These are phyloP conservation scores for Pseudomugil tenellus DNA, from an alignment of 2,797 vertebrate genomes.

Conservation along the genomic window DNA sequence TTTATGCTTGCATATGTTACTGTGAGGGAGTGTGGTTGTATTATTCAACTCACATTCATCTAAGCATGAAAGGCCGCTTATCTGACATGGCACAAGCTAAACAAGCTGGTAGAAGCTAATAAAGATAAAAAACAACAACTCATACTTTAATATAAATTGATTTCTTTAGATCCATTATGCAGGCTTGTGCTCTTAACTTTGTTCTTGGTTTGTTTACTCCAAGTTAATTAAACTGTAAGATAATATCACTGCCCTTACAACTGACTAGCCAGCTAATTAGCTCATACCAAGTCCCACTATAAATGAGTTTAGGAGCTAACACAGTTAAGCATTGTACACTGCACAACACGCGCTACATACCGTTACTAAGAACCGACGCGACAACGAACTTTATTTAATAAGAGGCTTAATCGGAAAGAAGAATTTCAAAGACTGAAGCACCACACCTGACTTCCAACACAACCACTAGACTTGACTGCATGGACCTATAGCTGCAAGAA, in stretches of 20 bases:
- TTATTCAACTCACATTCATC: neutral
- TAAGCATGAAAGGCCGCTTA: constrained; percentile 11
- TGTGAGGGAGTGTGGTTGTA: neutral
- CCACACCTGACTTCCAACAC: neutral
- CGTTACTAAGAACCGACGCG: neutral
- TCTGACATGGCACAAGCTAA: constrained; percentile 12
- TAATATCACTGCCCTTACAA: constrained; percentile 22
- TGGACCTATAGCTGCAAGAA: neutral
- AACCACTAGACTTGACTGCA: neutral
- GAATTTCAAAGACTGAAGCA: neutral
- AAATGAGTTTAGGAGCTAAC: constrained; percentile 30
- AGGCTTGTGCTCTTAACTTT: neutral
- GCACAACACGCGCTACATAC: constrained; percentile 12
- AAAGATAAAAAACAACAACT: neutral
- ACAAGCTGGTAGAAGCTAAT: constrained; percentile 16
- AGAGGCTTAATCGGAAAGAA: neutral
- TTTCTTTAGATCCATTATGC: fast-evolving
- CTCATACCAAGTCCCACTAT: constrained; percentile 23
- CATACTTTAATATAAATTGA: fast-evolving
- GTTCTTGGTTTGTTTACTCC: neutral
- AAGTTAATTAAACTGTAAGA: neutral
- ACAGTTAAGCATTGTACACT: constrained; percentile 10
- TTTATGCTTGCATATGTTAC: fast-evolving
- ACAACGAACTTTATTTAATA: constrained; percentile 15
- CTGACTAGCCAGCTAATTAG: constrained; percentile 45